Conservation (phyloP, 92 coral and sea anemone genomes). For the Zoanthus sansibaricus region DNA sequence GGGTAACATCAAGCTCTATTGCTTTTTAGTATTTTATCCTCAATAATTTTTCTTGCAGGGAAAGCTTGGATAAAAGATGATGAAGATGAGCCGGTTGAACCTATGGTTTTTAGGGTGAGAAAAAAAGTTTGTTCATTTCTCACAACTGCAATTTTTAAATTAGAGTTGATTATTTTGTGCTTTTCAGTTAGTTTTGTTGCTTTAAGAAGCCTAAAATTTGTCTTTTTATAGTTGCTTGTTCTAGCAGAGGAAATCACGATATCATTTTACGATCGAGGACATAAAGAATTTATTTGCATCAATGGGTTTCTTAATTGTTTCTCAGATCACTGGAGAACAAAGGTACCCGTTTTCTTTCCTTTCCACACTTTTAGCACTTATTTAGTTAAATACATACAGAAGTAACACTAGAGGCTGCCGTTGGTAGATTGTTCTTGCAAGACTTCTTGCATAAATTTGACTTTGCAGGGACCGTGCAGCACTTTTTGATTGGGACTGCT, state of each 20-base stretch:
- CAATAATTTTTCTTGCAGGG: neutral
- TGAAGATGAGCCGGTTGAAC: neutral
- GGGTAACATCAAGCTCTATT: no score
- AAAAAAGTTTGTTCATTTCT: neutral
- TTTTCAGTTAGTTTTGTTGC: no score
- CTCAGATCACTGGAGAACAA: conserved; percentile 42
- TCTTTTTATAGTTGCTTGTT: conserved; percentile 16
- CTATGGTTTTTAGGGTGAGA: conserved; percentile 39
- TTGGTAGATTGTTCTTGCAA: no score
- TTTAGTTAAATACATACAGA: no score
- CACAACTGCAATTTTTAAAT: no score
- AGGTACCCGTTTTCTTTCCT: neutral
- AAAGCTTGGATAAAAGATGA: neutral
- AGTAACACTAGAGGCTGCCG: no score
- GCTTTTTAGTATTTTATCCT: neutral
- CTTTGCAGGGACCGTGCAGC: no score
- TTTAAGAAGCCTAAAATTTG: neutral
- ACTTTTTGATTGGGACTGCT: no score
- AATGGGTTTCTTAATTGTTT: neutral
- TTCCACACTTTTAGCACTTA: no score
- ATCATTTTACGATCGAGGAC: conserved; percentile 17
- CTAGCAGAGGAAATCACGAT: conserved; percentile 34
- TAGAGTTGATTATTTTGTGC: no score
- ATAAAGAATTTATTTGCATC: conserved; percentile 5
- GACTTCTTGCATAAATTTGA: no score